These are phyloP conservation scores for Reticulitermes lucifugus DNA, from an alignment of 2,888 invertebrate genomes.

Conservation along the genomic window DNA sequence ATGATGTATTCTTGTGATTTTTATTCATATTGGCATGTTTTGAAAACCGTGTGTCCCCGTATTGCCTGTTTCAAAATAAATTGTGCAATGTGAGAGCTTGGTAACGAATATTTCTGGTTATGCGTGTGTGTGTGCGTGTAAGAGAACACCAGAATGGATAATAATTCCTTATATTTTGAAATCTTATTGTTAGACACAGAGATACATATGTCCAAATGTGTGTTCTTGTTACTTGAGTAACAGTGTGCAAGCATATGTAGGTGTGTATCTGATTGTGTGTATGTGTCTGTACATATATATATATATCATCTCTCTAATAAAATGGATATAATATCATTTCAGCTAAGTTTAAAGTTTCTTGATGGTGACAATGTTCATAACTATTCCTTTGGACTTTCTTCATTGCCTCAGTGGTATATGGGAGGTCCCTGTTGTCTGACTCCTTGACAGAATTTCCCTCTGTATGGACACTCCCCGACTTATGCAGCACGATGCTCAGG, in stretches of 20 bases:
- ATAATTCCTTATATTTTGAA: slow-evolving; percentile 43
- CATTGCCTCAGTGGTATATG: too few species aligned
- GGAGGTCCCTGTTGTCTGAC: too few species aligned
- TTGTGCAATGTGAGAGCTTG: slow-evolving; percentile 45
- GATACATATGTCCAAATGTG: slow-evolving; percentile 16
- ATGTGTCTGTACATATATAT: neutral
- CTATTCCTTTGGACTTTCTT: too few species aligned
- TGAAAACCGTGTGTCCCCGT: slow-evolving; percentile 25
- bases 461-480: too few species aligned
- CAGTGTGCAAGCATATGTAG: neutral
- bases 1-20: slow-evolving; percentile 39
- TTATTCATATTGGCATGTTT: slow-evolving; percentile 42
- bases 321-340: slow-evolving; percentile 34
- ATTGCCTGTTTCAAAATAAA: slow-evolving; percentile 26
- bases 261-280: slow-evolving; percentile 16
- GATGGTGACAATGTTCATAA: too few species aligned
- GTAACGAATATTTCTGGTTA: slow-evolving; percentile 18
- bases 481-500: too few species aligned
- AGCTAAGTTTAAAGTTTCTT: too few species aligned
- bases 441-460: too few species aligned
- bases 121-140: slow-evolving; percentile 22
- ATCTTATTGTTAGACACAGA: slow-evolving; percentile 29
- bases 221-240: slow-evolving; percentile 15
- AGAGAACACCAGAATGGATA: slow-evolving; percentile 13
- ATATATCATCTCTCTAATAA: slow-evolving; percentile 39